Base-by-base conservation (phyloP, 1,140 invertebrate genomes). In the Odontomachus brunneus region DNA sequence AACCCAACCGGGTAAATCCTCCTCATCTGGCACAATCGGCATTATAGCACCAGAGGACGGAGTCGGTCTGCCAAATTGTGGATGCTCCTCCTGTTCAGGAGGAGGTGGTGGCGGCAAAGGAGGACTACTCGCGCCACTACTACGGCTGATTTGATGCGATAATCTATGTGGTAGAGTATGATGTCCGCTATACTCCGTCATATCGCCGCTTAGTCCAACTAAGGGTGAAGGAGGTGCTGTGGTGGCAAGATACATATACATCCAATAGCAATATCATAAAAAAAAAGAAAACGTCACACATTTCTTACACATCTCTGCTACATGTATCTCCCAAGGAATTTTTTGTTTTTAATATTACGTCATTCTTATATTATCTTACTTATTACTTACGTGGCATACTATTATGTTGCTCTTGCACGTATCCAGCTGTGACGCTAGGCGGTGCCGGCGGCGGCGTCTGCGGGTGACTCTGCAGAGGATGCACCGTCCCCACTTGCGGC, bases 1-100 rank as follows among this genome's bases (percentile, higher is more conserved):
- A 60, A 99, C 97, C 97, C 98, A 97, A 89, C 97, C 96, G 60
- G 97, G 97, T 51, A 98, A 92, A 93, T 98, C 97, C 87, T 97
- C 97, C 91, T 98, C 97, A 83, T 97, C 97, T 0, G 97, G 97
- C 44, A 98, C 97, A 83, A 98, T 98, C 0, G 97, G 96, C 93
- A 97, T 96, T 66, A 97, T 96, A 82, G 94, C 94, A 63, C 95
- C 92, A 78, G 92, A 90, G 55, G 94, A 89, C 92, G 86, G 92
- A 2, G 95, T 93, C 17, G 96, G 96, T 85, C 97, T 94, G 1
- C 96, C 97, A 89, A 97, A 97, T 65, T 96, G 95, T 51, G 96
- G 95, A 91, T 97, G 96, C 85, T 96, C 96, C 87, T 97, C 96
- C 87, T 97, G 96, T 87, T 97, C 96, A n/a, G 96, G 96, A 29